Base-by-base conservation (phyloP, 2,888 invertebrate species). In the Brachylomia viminalis region DNA sequence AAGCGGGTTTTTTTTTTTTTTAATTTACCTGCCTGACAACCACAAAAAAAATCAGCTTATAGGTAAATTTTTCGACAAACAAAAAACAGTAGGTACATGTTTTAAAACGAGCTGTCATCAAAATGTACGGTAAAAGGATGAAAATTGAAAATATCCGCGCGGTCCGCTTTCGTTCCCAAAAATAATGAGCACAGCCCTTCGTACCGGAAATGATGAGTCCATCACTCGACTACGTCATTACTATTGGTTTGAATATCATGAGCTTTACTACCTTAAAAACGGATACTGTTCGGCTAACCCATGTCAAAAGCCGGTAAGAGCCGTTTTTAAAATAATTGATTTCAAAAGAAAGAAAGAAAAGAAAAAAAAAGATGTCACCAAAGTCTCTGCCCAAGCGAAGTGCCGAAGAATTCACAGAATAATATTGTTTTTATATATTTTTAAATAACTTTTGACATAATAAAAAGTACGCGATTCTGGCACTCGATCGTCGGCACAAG, bases 181-280 rank as follows among this genome's bases (percentile, higher is more conserved):
- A 85, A 82, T 85, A 82, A 82, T 81, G 82, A 82, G 82, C 42
- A 20, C 4, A 52, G 38, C 38, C 75, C 59, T 66, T 71, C 59
- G 54, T 23, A 56, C 75, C 85, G 70, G 81, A 82, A 67, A 71
- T 80, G 84, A 58, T 65, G n/a, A 70, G 45, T 65, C 42, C 64
- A 47, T 79, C 84, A 68, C 65, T 65, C 59, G 59, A 72, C 59
- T 59, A 38, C 62, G 52, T 75, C 61, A 79, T 73, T 80, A 80
- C 85, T 65, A 71, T 80, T 17, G 30, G 65, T 74, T 65, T 42
- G 61, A 61, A 71, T 75, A 33, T 64, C 62, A 73, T 56, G 70
- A 79, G 62, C 68, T 56, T 64, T 75, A 70, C 65, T 47, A 54
- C 56, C 42, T 66, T 27, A 52, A 20, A 61, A 65, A 47, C 10